Base-by-base conservation (phyloP, 2,888 invertebrate species). In the Hirtodrosophila histrioides region DNA sequence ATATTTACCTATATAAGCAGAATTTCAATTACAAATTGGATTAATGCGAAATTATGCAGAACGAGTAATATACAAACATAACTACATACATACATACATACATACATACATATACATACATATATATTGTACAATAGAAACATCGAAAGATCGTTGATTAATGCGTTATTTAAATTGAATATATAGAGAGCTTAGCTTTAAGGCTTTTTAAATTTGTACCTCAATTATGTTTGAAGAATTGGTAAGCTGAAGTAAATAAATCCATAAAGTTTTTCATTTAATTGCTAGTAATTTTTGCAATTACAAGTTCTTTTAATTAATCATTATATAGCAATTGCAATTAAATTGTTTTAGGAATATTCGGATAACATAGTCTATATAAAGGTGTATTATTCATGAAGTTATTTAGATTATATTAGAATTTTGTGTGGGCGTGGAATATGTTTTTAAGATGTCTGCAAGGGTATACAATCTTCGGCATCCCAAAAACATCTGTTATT, bases 141-240 rank as follows among this genome's bases (percentile, higher is more conserved):
- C 61, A 74, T 70, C 81, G 78, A 58, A 49, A 64, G 60, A 57
- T 82, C 71, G 83, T 85, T 78, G 53, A 78, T 54, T 74, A 64
- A 57, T 85, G 71, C 75, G 88, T 88, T 88, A 88, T 71, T 86
- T 82, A 75, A 81, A 69, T 56, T 71, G 71, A 64, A 67, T 66
- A 27, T 27, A 31, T 31, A 81, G 45, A 78, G 68, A 63, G 78
- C 62, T 46, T 82, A 86, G 88, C 60, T 71, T 7, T 88, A 88
- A 81, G 86, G 65, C 87, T 83, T 82, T 73, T 88, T 86, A 78
- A 83, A 86, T 86, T 86, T 88, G 73, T 86, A 88, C 80, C 86
- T 86, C 73, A 79, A 46, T 65, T 63, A 62, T 85, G 70, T 71
- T 73, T 75, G 64, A 84, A 67, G 70, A 79, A 83, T 75, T 79